phyloP scores from a whole-genome alignment of 2,113 vertebrate genomes.

The Datnioides undecimradiatus region DNA sequence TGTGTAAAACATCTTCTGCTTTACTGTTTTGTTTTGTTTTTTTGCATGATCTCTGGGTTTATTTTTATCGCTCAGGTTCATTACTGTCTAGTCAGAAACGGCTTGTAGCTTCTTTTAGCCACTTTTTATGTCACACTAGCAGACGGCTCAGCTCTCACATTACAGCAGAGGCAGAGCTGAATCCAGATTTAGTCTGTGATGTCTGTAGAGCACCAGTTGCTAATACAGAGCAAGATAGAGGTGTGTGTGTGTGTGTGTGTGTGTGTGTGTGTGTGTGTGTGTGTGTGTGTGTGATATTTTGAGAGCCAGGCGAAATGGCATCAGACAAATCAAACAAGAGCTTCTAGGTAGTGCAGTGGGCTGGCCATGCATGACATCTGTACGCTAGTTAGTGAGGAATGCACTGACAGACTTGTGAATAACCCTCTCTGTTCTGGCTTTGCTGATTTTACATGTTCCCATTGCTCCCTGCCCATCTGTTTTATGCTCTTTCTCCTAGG shows the following conservation, averaged over 20 bases:
- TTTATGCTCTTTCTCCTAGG: conserved; percentile 79
- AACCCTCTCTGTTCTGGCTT: conserved; percentile 60
- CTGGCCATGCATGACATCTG: conserved; percentile 56
- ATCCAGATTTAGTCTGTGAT: conserved; percentile 62
- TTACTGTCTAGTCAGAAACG: neutral
- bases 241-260: conserved; percentile 1
- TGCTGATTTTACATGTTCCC: conserved; percentile 25
- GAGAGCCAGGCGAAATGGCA: conserved; percentile 4
- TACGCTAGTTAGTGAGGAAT: conserved; percentile 66
- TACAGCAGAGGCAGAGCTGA: conserved; percentile 38
- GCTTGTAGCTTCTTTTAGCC: neutral
- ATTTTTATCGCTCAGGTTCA: neutral
- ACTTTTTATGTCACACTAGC: conserved; percentile 25
- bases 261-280: conserved; percentile 7
- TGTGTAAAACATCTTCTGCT: neutral
- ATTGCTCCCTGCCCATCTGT: conserved; percentile 25
- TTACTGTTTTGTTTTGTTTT: neutral
- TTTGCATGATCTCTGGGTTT: too few species aligned
- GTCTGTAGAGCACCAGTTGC: conserved; percentile 35
- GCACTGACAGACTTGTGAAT: conserved; percentile 60
- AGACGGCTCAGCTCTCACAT: conserved; percentile 45
- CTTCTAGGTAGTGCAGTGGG: conserved; percentile 16
- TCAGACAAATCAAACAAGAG: neutral
- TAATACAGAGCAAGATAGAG: conserved; percentile 6
- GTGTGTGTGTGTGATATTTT: neutral